These are phyloP conservation scores for Kryptopterus vitreolus DNA, from an alignment of 2,797 vertebrate species.

Conservation along the genomic window DNA sequence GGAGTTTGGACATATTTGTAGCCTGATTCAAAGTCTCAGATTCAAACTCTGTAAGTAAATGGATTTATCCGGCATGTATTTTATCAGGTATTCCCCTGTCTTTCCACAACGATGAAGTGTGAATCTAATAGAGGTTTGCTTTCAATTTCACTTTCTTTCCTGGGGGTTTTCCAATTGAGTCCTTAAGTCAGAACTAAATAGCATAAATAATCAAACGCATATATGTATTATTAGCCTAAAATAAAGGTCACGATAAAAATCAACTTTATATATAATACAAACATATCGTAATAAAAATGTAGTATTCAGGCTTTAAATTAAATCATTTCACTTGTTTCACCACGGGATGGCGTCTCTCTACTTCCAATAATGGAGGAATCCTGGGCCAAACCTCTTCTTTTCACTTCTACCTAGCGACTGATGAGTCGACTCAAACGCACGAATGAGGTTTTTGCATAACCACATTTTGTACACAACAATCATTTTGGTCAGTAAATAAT, in stretches of 20 bases:
- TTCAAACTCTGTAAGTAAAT: conserved; percentile 44
- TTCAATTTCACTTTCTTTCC: conserved; percentile 31
- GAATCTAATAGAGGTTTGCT: neutral
- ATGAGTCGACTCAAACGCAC: neutral
- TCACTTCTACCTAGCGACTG: conserved; percentile 36
- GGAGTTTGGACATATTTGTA: neutral
- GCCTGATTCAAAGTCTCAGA: neutral
- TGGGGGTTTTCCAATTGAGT: conserved; percentile 1
- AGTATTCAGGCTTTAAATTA: neutral
- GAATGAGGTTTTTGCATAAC: neutral
- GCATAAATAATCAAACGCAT: too few relatives aligned
- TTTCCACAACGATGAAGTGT: neutral
- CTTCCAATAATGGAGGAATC: neutral
- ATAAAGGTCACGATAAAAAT: neutral
- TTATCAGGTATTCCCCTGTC: neutral
- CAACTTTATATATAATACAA: too few relatives aligned
- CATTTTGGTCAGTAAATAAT: neutral
- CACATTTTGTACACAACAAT: neutral
- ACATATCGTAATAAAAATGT: too few relatives aligned
- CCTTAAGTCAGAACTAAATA: neutral
- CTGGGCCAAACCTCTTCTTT: conserved; percentile 3
- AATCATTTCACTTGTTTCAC: neutral
- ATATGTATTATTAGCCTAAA: neutral
- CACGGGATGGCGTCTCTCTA: neutral
- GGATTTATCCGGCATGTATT: neutral